Base-by-base conservation (phyloP, 2,888 invertebrate genomes). In the Brachylomia viminalis region DNA sequence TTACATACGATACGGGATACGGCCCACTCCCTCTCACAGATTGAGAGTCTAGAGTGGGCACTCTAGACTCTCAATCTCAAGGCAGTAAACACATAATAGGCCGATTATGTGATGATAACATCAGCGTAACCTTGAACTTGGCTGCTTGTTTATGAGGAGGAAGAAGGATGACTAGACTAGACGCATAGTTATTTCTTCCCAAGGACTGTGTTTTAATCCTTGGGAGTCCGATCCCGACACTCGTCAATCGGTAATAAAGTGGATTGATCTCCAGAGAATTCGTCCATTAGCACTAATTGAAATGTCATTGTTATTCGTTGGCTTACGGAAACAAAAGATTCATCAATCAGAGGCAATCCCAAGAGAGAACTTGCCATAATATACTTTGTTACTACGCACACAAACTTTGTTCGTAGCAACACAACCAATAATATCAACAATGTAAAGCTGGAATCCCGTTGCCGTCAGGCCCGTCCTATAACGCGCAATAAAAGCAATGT, bases 401-500 rank as follows among this genome's bases (percentile, higher is more conserved):
- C 45, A 15, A 47, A 74, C 80, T 71, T 67, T 67, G 82, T 82
- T 68, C 33, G n/a, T 30, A 17, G 15, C 66, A 64, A 64, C 33
- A 38, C 58, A 75, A 76, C 61, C 76, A 76, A 71, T 52, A 38
- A 69, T 62, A 72, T 66, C 49, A 52, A 80, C 80, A 87, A 65
- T 70, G 86, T 87, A 74, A 58, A 2, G 67, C 65, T 52, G 61
- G 77, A 73, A 86, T 86, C 84, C 80, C 86, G 84, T 84, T 86
- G 84, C 65, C 75, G 49, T 72, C 82, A 77, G 69, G 45, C 75
- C 67, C n/a, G 77, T 62, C 58, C 59, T 79, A 76, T 86, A 82
- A 78, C 42, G 68, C n/a, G 85, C 87, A 86, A 88, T 90, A 88
- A 91, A 91, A 88, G 88, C 91, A 88, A 91, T 90, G 86, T 88